Conservation (phyloP, 2,113 vertebrate genomes). For the Athene cunicularia region DNA sequence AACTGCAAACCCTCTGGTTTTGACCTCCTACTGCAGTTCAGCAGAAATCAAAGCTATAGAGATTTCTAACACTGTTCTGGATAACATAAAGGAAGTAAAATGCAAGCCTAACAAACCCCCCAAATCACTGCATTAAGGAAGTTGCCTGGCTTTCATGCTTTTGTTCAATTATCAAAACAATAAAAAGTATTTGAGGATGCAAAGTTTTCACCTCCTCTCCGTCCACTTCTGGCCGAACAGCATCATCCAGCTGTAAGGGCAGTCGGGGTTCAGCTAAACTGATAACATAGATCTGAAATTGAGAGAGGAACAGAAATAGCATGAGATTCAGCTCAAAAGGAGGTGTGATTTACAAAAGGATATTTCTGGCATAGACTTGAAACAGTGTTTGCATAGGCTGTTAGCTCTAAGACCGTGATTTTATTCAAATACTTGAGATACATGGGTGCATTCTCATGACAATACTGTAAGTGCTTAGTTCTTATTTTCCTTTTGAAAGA, state of each 20-base stretch:
- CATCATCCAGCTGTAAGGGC: conserved; percentile 95
- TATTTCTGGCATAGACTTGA: conserved; percentile 63
- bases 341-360: conserved; percentile 10
- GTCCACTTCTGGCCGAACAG: conserved; percentile 89
- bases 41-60: not conserved
- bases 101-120: not conserved
- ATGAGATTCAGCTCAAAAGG: conserved; percentile 5
- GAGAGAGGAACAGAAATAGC: conserved; percentile 68
- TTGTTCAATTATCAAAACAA: not conserved
- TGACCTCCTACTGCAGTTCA: not conserved
- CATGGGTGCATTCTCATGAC: not conserved
- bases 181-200: not conserved
- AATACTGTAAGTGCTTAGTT: not conserved
- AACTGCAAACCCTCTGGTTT: not conserved
- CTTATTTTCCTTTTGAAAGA: not conserved
- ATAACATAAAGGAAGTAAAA: not conserved
- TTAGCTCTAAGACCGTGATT: conserved; percentile 18
- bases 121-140: not conserved
- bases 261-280: conserved; percentile 93
- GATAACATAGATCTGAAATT: conserved; percentile 92
- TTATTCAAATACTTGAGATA: conserved; percentile 1
- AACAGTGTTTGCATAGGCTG: conserved; percentile 56
- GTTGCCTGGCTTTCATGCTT: not conserved
- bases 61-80: not conserved
- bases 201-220: conserved; percentile 90